Conservation (phyloP, 30 jellyfish, hydroid and myxozoan species). For the Nemopilema nomurai region DNA sequence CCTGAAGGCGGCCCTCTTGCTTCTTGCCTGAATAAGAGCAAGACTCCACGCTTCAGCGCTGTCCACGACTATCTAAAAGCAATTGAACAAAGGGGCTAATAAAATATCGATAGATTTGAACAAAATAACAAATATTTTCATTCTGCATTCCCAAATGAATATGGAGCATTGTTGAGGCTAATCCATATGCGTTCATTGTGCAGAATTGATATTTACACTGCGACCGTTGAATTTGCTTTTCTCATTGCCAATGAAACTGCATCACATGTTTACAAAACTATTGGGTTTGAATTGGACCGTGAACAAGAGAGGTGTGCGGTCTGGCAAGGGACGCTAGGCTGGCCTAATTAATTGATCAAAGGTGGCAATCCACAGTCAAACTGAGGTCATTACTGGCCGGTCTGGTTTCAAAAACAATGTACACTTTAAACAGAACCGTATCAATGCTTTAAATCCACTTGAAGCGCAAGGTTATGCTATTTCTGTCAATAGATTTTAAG, state of each 20-base stretch:
- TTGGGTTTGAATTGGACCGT: too few species aligned
- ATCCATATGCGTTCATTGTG: neutral
- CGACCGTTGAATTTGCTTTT: neutral
- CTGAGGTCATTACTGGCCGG: too few species aligned
- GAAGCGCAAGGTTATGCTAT: too few species aligned
- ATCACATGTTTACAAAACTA: neutral
- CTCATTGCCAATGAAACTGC: neutral
- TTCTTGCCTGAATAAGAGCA: neutral
- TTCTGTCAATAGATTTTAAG: too few species aligned
- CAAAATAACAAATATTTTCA: neutral
- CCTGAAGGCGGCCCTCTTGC: neutral
- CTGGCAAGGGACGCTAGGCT: too few species aligned
- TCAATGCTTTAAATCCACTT: too few species aligned
- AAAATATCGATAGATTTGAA: neutral
- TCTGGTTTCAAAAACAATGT: too few species aligned
- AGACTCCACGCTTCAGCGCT: neutral
- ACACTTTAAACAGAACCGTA: too few species aligned
- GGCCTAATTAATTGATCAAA: too few species aligned
- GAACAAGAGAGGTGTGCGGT: too few species aligned
- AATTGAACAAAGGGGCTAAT: neutral
- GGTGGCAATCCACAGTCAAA: too few species aligned
- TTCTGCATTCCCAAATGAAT: neutral
- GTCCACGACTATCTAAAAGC: neutral
- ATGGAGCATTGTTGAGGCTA: neutral
- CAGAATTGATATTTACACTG: neutral